phyloP scores from a whole-genome alignment of 2,888 invertebrate genomes.

The Eilema depressum region DNA sequence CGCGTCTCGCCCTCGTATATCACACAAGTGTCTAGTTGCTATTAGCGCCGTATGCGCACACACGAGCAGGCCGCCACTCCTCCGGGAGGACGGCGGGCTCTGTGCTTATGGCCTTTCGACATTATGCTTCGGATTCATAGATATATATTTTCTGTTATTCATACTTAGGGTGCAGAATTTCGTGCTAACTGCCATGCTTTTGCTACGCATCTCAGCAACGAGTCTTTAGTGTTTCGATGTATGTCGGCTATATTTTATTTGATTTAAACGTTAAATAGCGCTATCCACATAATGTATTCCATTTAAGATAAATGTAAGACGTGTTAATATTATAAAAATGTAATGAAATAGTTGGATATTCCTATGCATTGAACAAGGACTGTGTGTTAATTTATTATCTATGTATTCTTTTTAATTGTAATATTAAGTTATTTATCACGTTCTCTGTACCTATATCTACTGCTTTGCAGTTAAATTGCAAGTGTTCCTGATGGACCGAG shows the following conservation, averaged over 20 bases:
- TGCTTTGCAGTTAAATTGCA: slow-evolving; percentile 66
- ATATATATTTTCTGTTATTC: slow-evolving; percentile 77
- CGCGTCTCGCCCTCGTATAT: slow-evolving; percentile 51
- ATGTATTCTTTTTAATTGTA: slow-evolving; percentile 70
- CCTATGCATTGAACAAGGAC: slow-evolving; percentile 83
- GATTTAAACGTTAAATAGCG: slow-evolving; percentile 73
- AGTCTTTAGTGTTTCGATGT: slow-evolving; percentile 73
- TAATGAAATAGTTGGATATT: slow-evolving; percentile 78
- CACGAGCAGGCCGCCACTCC: slow-evolving; percentile 44
- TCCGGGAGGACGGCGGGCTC: slow-evolving; percentile 24
- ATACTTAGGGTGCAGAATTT: slow-evolving; percentile 83
- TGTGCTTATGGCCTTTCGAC: slow-evolving; percentile 29
- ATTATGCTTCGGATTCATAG: slow-evolving; percentile 73
- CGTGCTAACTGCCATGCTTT: slow-evolving; percentile 84
- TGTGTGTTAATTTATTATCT: slow-evolving; percentile 85
- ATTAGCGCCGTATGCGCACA: slow-evolving; percentile 37
- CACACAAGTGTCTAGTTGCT: slow-evolving; percentile 58
- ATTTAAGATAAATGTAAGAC: slow-evolving; percentile 80
- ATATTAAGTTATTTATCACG: slow-evolving; percentile 83
- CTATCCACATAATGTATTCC: slow-evolving; percentile 83
- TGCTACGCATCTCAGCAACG: slow-evolving; percentile 81
- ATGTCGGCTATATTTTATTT: slow-evolving; percentile 68
- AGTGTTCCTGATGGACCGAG: slow-evolving; percentile 65
- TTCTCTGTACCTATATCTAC: slow-evolving; percentile 59
- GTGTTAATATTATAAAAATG: slow-evolving; percentile 73